phyloP scores from a whole-genome alignment of 1,140 invertebrate species.

The Leptinotarsa undecemlineata region DNA sequence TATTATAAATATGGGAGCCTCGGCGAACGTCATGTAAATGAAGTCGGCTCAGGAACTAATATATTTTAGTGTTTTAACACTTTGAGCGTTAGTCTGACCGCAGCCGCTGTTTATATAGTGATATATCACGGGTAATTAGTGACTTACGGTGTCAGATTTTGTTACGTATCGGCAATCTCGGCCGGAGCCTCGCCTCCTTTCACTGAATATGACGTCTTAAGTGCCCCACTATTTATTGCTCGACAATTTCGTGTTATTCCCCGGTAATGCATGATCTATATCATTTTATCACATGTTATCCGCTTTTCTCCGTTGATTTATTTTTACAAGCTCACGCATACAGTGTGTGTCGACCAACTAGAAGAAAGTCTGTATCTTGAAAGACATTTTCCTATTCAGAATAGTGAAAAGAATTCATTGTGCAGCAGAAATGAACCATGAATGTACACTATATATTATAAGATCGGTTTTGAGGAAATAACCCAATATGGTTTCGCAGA shows the following conservation, averaged over 20 bases:
- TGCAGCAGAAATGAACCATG: no score
- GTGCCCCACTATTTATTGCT: slow-evolving; percentile 49
- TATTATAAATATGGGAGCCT: slow-evolving; percentile 51
- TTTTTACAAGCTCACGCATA: slow-evolving; percentile 29
- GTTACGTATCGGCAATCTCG: slow-evolving; percentile 49
- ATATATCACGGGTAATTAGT: slow-evolving; percentile 55
- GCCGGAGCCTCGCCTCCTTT: slow-evolving; percentile 39
- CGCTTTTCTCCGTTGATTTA: slow-evolving; percentile 40
- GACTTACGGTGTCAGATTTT: slow-evolving; percentile 49
- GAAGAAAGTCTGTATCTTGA: no score
- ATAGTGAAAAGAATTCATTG: no score
- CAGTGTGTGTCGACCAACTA: no score
- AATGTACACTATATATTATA: no score
- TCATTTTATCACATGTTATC: slow-evolving; percentile 46
- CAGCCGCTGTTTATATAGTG: slow-evolving; percentile 53
- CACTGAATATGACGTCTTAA: slow-evolving; percentile 45
- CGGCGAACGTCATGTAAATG: slow-evolving; percentile 49
- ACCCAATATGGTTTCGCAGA: no score
- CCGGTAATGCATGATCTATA: slow-evolving; percentile 41
- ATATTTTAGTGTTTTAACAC: slow-evolving; percentile 54
- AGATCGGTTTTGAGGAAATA: no score
- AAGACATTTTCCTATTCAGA: no score
- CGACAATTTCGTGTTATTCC: slow-evolving; percentile 41
- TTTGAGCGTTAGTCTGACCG: slow-evolving; percentile 45
- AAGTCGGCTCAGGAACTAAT: slow-evolving; percentile 50